Evolutionary conservation across 2,888 invertebrate species (phyloP), one percentile per base, ranked within the genome.

Genomic region (Coleophora flavipennella): DNA sequence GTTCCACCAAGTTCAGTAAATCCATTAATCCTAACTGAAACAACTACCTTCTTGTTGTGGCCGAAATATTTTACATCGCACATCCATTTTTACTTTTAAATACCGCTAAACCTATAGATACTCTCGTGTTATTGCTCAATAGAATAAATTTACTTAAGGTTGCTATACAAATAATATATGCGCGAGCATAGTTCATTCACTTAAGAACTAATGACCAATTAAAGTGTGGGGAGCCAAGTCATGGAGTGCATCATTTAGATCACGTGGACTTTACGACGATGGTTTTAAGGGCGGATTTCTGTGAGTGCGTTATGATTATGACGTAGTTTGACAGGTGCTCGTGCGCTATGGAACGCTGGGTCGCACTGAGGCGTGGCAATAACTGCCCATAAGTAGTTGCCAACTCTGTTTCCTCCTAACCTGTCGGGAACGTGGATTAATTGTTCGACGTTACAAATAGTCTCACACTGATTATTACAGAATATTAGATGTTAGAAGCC

Each of bases 261-360:
- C 10, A 35, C 25, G 13, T 50, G 39, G 37, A 36, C 55, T 51
- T 48, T 65, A 60, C 41, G 8, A 0, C 14, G n/a, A 11, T 36
- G 37, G 29, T 3, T 11, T 43, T 62, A 61, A 48, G 46, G 55
- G 54, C 49, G 45, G 48, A 45, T 52, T 56, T 62, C 25, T 47
- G 34, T 37, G 39, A 44, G 36, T 33, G 12, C 31, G 27, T 46
- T 47, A 50, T 47, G 49, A 49, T 53, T 56, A 56, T 59, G 53
- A 58, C 50, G 57, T 58, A 52, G 46, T 51, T 57, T 63, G 67
- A 70, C 50, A 59, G 54, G 48, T 45, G 46, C 48, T 48, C 46
- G 76, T 77, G 73, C 77, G 81, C 72, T 81, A 81, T 81, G 83
- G 69, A 80, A 77, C 61, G 77, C 48, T 79, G 79, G 57, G 56